Base-by-base conservation (phyloP, 1,140 invertebrate species). In the Achatina immaculata region DNA sequence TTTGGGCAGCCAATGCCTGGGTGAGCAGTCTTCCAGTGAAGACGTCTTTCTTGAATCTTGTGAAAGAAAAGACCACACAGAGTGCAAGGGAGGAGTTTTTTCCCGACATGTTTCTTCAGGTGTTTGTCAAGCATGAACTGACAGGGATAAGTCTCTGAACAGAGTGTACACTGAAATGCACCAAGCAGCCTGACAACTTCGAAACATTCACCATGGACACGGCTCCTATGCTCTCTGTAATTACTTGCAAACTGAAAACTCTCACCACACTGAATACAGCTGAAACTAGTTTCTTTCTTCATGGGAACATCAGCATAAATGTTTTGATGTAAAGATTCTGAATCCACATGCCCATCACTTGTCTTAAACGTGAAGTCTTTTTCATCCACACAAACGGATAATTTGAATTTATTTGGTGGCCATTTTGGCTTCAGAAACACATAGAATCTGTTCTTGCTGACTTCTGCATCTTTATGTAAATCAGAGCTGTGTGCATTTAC, bases 1-100 rank as follows among this genome's bases (percentile, higher is more conserved):
- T 80, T 80, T 11, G 78, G 78, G 40, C 78, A 80, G 31, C 78
- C 78, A 38, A 80, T 72, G 36, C 78, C 78, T 40, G 78, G 78
- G 48, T 80, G 78, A 38, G 48, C 66, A 4, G 66, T 71, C 42
- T 80, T 80, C 78, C 78, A 80, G 48, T 80, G 78, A 28, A 66
- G 66, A 16, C 78, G 78, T 9, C 78, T 34, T 43, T 80, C 78
- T 66, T 80, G 78, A 55, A 80, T 80, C 36, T 80, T 80, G 45
- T 80, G 78, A 80, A 80, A 80, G 14, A 45, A 24, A 7, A 80
- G 36, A 40, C 78, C 78, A 72, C 78, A 80, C 28, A 80, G 48
- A 40, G 78, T 80, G 38, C 78, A 80, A 28, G 78, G 78, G 1
- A 80, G 68, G 11, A 71, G 34, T 43, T 58, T 71, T 31, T 58